These are phyloP conservation scores for Hetaerina americana DNA, from an alignment of 1,140 invertebrate species.

Conservation along the genomic window DNA sequence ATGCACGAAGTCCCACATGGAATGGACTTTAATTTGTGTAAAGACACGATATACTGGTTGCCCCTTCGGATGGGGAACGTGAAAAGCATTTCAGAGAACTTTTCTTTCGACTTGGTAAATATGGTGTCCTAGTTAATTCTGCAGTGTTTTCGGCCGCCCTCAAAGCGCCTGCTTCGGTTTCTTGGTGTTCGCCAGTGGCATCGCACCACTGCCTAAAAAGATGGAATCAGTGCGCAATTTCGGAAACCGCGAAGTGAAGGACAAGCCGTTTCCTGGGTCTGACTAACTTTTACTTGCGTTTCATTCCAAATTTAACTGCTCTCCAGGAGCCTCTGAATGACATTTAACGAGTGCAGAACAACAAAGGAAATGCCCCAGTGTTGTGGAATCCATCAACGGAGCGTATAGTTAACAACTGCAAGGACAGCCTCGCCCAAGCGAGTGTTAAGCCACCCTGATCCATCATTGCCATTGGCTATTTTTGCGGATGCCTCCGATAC, in stretches of 20 bases:
- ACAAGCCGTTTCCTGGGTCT: neutral
- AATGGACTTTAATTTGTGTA: neutral
- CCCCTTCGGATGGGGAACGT: neutral
- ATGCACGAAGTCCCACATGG: neutral
- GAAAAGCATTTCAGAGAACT: neutral
- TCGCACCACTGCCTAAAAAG: neutral
- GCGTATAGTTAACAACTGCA: neutral
- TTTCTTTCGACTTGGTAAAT: neutral
- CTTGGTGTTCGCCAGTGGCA: constrained; percentile 7
- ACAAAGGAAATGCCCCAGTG: neutral
- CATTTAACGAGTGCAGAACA: neutral
- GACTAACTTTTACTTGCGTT: constrained; percentile 4
- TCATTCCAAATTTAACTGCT: neutral
- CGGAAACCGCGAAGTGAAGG: constrained; percentile 6
- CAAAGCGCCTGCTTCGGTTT: constrained; percentile 19
- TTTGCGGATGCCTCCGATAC: neutral
- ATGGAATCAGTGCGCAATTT: constrained; percentile 14
- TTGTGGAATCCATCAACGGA: neutral
- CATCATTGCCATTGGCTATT: neutral
- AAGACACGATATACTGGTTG: neutral
- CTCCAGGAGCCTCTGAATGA: neutral
- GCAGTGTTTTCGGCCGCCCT: constrained; percentile 16
- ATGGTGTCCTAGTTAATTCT: neutral
- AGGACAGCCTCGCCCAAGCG: neutral
- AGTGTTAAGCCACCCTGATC: constrained; percentile 13